Evolutionary conservation across 2,113 vertebrate genomes (phyloP), one percentile per base, ranked within the genome.

Genomic region (Pandion haliaetus): DNA sequence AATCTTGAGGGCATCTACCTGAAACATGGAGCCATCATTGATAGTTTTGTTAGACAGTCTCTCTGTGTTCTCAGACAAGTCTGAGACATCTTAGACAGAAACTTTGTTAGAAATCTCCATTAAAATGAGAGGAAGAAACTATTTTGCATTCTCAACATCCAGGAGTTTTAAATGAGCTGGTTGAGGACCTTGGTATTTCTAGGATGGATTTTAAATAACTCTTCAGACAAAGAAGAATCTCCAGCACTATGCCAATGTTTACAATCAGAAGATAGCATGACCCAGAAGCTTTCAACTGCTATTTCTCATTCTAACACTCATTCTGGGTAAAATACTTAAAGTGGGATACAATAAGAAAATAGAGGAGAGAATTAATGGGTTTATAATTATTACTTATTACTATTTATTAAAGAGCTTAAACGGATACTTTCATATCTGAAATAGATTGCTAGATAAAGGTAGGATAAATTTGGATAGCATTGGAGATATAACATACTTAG

Each of bases 321-420:
- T 70, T 62, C 67, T 66, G n/a, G 45, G 23, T 66, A 74, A 88
- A 91, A 81, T 81, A 92, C 83, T 92, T 92, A 58, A 86, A 93
- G 86, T 54, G 9, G 15, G 6, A 45, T 77, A 32, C 13, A 89
- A 47, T 38, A 79, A 74, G 40, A 85, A 94, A 96, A 76, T 17
- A 88, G 57, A 89, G 11, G 32, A 26, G 24, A 70, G 38, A 94
- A 94, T 86, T 49, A 91, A 94, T 81, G 55, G 36, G 6, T 57
- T 92, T 83, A 42, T 95, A 95, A 92, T 95, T 88, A 86, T 65
- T 90, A 55, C 42, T 76, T 88, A n/a, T 77, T 81, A 38, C 32
- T 74, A 40, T 86, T 94, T 86, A 77, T 91, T 81, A 73, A 92
- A 89, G 45, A 89, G 23, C 31, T 92, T 86, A 88, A 92, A 77